These are phyloP conservation scores for Oryzias sinensis DNA, from an alignment of 2,797 vertebrate genomes.

Conservation along the genomic window DNA sequence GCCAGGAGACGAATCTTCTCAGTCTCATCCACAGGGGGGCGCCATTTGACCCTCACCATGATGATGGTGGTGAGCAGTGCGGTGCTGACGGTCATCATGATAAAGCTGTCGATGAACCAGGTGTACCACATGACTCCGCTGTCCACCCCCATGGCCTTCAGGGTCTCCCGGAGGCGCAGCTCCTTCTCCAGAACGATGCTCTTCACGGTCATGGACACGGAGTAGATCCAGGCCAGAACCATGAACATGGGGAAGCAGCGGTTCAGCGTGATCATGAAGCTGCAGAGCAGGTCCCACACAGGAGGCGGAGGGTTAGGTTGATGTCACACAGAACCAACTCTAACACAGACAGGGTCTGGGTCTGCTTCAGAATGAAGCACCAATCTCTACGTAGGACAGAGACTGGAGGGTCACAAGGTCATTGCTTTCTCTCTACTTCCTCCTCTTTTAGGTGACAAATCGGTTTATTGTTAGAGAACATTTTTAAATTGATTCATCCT, in stretches of 20 bases:
- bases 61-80: conserved; percentile 86
- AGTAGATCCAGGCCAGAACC: conserved; percentile 97
- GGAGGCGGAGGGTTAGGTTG: background rate
- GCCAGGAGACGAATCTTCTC: background rate
- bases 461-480: too few relatives aligned
- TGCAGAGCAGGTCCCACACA: conserved; percentile 40
- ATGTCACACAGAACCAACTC: too few relatives aligned
- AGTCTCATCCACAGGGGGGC: conserved; percentile 57
- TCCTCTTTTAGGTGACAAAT: too few relatives aligned
- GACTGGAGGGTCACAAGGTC: too few relatives aligned
- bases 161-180: conserved; percentile 88
- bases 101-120: conserved; percentile 95
- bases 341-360: too few relatives aligned
- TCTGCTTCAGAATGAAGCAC: too few relatives aligned
- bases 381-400: too few relatives aligned
- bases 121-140: conserved; percentile 90
- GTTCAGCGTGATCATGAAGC: conserved; percentile 96
- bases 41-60: conserved; percentile 79
- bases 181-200: conserved; percentile 95
- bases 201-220: conserved; percentile 93
- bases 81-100: conserved; percentile 85
- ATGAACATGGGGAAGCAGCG: conserved; percentile 94
- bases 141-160: conserved; percentile 90
- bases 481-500: too few relatives aligned
- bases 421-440: too few relatives aligned